These are phyloP conservation scores for Caenorhabditis wallacei DNA, from an alignment of 2,888 invertebrate genomes.

Conservation along the genomic window DNA sequence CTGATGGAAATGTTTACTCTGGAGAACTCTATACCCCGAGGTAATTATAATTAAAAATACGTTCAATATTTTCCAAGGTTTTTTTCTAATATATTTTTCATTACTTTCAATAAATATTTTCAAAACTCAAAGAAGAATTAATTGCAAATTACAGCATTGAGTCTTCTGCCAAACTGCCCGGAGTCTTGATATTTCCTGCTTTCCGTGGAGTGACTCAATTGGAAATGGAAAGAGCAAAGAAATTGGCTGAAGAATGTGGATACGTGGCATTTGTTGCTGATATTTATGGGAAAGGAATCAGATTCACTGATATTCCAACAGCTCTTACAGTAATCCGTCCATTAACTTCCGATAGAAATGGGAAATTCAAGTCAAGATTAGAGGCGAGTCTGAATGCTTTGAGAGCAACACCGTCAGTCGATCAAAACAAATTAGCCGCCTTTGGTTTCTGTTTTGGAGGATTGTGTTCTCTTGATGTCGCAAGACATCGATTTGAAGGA, in stretches of 20 bases:
- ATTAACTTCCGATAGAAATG: conserved; percentile 66
- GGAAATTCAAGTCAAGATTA: conserved; percentile 69
- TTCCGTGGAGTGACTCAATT: conserved; percentile 74
- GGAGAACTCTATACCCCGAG: conserved; percentile 34
- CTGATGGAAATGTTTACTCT: conserved; percentile 16
- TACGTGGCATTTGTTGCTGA: conserved; percentile 77
- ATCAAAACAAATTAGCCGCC: background rate
- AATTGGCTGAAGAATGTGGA: conserved; percentile 65
- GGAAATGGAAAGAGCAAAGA: conserved; percentile 70
- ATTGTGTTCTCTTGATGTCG: conserved; percentile 33
- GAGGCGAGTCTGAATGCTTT: conserved; percentile 68
- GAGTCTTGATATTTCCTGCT: conserved; percentile 75
- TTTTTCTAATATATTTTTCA: background rate
- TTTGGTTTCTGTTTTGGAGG: conserved; percentile 47
- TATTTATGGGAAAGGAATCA: conserved; percentile 77
- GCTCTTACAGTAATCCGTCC: conserved; percentile 68
- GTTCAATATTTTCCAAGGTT: too few relatives aligned
- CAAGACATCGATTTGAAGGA: conserved; percentile 12
- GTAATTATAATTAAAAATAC: background rate
- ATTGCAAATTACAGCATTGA: background rate
- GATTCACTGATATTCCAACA: conserved; percentile 66
- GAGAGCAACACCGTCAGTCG: conserved; percentile 22
- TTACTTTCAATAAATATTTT: background rate
- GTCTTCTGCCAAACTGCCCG: conserved; percentile 62
- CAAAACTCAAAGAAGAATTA: background rate